Evolutionary conservation across 2,888 invertebrate genomes (phyloP), one percentile per base, ranked within the genome.

Genomic region (Euzophera pinguis): DNA sequence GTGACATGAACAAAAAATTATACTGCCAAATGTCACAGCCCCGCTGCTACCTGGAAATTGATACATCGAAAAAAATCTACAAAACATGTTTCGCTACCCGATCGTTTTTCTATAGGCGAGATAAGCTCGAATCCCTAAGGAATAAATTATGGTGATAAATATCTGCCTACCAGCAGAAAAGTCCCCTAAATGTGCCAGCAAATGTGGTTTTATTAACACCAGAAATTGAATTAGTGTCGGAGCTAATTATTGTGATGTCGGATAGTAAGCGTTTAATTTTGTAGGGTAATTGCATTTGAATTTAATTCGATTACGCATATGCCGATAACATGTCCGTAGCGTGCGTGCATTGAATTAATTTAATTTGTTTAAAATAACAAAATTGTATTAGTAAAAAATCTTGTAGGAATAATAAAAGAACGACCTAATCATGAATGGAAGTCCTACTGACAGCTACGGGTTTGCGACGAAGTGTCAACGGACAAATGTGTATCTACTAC

Each of bases 141-240:
- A 72, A 79, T 81, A 80, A 82, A 82, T 82, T 81, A 80, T 69
- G 63, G 62, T 66, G 84, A 86, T 84, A 83, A 76, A 71, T 67
- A 84, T 84, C 78, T 78, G 61, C 60, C 69, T 57, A 71, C 84
- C 84, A 84, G 82, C 78, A 84, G 75, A 64, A 65, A 59, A 59
- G 64, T 66, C 73, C 73, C 76, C 69, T 62, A 65, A 71, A 69
- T 63, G 71, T 73, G 72, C 76, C 78, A 75, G 75, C 77, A 75
- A 75, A 70, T 75, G 75, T 73, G 67, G 74, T 63, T 62, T 65
- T 62, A 67, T 68, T 70, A 66, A 62, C 53, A 64, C 62, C 70
- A 65, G 76, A 75, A 72, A 82, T 74, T 73, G 67, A 78, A 78
- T 75, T 73, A 77, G 60, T 61, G 55, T 56, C 57, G 66, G 60